A percentile compares a stretch with the other conserved stretches of the same genome.
Conservation (phyloP, 2,797 vertebrate genomes). For the Hoplostethus mediterraneus region DNA sequence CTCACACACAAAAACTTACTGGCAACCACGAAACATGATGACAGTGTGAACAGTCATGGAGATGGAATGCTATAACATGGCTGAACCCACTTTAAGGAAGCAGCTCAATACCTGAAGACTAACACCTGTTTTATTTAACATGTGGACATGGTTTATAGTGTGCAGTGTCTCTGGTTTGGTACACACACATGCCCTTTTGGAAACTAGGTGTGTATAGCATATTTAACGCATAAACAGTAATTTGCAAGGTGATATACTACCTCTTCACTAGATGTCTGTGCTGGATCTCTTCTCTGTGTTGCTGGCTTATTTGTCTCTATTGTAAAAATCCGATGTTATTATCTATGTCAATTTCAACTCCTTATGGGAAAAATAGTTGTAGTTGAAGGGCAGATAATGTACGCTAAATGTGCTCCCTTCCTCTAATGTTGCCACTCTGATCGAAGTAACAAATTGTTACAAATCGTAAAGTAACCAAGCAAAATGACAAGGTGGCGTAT, state of each 20-base stretch:
- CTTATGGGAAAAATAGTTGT: neutral
- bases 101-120: neutral
- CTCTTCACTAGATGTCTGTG: slow-evolving; percentile 15
- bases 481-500: neutral
- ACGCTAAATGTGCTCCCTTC: neutral
- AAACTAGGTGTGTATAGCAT: too few species aligned
- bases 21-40: slow-evolving; percentile 9
- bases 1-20: slow-evolving; percentile 3
- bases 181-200: too few species aligned
- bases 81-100: neutral
- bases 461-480: slow-evolving; percentile 5
- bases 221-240: too few species aligned
- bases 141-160: neutral
- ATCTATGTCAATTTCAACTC: neutral
- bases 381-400: neutral
- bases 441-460: neutral
- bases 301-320: neutral
- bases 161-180: neutral
- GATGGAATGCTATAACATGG: neutral
- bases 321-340: too few species aligned
- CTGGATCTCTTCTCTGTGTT: slow-evolving; percentile 17
- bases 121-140: neutral
- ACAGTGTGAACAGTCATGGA: neutral
- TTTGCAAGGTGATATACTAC: slow-evolving; percentile 12
- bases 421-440: neutral